These are phyloP conservation scores for Sitophilus oryzae DNA, from an alignment of 1,140 invertebrate genomes.

Conservation along the genomic window DNA sequence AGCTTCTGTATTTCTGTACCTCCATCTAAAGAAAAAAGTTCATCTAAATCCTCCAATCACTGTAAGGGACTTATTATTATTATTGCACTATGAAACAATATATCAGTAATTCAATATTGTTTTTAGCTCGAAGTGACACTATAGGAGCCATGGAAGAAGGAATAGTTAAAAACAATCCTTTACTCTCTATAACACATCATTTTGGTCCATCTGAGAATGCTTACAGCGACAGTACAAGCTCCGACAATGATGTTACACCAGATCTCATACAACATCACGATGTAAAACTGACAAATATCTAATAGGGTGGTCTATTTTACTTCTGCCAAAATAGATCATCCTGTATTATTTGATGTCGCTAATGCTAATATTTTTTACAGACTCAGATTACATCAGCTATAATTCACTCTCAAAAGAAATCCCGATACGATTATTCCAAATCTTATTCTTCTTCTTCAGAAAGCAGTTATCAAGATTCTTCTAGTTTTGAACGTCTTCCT, in stretches of 20 bases:
- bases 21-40: constrained; percentile 53
- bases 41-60: constrained; percentile 26
- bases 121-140: constrained; percentile 23
- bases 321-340: no score
- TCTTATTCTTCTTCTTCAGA: constrained; percentile 25
- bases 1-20: constrained; percentile 71
- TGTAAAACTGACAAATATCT: no score
- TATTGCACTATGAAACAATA: no score
- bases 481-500: constrained; percentile 64
- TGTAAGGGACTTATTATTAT: background rate
- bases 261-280: constrained; percentile 37
- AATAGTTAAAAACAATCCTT: constrained; percentile 69
- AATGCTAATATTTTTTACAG: background rate
- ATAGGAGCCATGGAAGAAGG: constrained; percentile 49
- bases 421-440: constrained; percentile 25
- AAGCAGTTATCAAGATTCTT: constrained; percentile 44
- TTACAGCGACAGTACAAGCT: constrained; percentile 48
- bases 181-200: constrained; percentile 55
- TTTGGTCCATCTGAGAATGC: constrained; percentile 46
- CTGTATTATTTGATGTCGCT: constrained; percentile 24
- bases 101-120: constrained; percentile 20
- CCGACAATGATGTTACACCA: constrained; percentile 36
- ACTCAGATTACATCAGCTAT: constrained; percentile 60
- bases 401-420: constrained; percentile 55
- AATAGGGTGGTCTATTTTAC: no score